Evolutionary conservation across 2,888 invertebrate species (phyloP).

Genomic region (Flexamia atlantica): DNA sequence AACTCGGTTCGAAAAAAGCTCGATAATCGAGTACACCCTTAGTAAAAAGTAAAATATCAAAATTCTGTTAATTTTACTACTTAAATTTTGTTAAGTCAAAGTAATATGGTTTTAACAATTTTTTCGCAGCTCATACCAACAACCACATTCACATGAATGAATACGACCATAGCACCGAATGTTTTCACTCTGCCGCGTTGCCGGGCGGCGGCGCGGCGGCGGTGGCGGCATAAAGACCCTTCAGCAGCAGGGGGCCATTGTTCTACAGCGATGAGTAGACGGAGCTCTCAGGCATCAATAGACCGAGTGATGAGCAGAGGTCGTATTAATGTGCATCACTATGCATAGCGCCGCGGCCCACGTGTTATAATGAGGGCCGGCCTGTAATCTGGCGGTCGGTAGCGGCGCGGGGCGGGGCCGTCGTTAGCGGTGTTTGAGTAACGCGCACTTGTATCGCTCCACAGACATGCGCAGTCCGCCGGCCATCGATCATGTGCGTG

Average conservation of each 20-base stretch:
- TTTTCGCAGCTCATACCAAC: too few relatives aligned
- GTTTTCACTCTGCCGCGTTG: too few relatives aligned
- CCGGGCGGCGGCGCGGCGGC: neutral
- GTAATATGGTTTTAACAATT: too few relatives aligned
- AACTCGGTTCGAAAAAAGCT: too few relatives aligned
- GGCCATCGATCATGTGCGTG: constrained; percentile 7
- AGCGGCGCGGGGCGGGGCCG: neutral
- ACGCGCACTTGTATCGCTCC: constrained; percentile 7
- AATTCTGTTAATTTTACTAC: too few relatives aligned
- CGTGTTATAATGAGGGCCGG: constrained; percentile 37
- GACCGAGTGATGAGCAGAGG: constrained; percentile 20
- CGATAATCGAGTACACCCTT: too few relatives aligned
- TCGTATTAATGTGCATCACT: constrained; percentile 25
- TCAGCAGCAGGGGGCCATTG: constrained; percentile 9
- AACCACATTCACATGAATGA: too few relatives aligned
- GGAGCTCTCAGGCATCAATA: constrained; percentile 8
- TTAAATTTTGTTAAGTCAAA: too few relatives aligned
- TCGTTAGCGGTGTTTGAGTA: constrained; percentile 38
- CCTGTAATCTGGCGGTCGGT: constrained; percentile 33
- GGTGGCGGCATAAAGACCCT: neutral
- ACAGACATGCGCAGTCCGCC: too few relatives aligned
- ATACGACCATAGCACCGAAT: too few relatives aligned
- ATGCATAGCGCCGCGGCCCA: constrained; percentile 36
- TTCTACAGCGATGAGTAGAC: neutral
- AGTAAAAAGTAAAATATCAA: too few relatives aligned